Evolutionary conservation across 2,888 invertebrate genomes (phyloP).

Genomic region (Heliconius ethilla): DNA sequence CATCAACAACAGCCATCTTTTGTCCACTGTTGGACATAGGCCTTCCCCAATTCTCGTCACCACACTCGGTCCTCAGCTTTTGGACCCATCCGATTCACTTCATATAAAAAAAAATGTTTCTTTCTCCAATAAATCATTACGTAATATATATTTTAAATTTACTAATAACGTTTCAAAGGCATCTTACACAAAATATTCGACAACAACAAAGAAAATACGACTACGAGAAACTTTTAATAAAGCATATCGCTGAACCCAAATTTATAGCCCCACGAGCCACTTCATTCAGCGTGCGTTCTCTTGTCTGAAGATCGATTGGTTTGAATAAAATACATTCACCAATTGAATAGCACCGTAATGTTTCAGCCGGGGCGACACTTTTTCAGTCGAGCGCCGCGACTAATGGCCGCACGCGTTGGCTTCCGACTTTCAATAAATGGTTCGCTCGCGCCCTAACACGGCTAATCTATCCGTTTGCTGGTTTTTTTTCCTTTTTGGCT

Average conservation of each 20-base stretch:
- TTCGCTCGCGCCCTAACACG: constrained; percentile 55
- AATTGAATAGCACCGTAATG: constrained; percentile 78
- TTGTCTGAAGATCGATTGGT: constrained; percentile 78
- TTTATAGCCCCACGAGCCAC: constrained; percentile 77
- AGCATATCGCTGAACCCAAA: constrained; percentile 73
- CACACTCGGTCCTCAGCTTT: no score
- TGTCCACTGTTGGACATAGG: no score
- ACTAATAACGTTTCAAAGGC: no score
- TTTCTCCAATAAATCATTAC: no score
- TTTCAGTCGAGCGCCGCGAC: constrained; percentile 71
- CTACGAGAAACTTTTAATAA: constrained; percentile 59
- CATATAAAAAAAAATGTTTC: no score
- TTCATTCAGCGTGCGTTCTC: constrained; percentile 76
- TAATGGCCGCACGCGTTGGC: constrained; percentile 76
- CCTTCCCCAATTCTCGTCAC: no score
- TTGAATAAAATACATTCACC: constrained; percentile 78
- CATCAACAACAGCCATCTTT: no score
- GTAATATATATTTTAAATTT: no score
- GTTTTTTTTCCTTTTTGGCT: constrained; percentile 41
- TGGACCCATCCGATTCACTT: no score
- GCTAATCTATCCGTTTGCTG: constrained; percentile 61
- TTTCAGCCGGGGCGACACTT: constrained; percentile 77
- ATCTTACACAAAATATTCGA: neutral
- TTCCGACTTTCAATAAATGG: constrained; percentile 76
- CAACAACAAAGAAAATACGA: constrained; percentile 4